Evolutionary conservation across 2,797 vertebrate genomes (phyloP).

Genomic region (Bufotes viridis): DNA sequence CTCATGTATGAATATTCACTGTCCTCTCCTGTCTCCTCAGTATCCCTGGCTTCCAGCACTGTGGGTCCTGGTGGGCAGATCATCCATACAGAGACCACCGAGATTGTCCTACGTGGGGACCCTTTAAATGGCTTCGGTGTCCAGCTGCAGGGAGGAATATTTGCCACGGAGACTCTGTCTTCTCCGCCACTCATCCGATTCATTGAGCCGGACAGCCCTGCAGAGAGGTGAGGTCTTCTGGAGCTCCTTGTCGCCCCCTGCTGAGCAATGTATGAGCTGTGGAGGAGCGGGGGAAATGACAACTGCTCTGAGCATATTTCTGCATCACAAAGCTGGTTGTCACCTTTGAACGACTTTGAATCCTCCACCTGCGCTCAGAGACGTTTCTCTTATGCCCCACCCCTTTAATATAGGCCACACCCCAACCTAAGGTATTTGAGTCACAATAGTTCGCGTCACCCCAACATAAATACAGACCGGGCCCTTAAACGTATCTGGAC

Average conservation of each 20-base stretch:
- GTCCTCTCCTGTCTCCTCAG: constrained; percentile 67
- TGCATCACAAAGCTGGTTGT: too few relatives aligned
- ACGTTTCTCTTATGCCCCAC: too few relatives aligned
- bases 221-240: constrained; percentile 85
- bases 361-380: too few relatives aligned
- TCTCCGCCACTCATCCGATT: constrained; percentile 92
- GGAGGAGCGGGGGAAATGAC: not conserved
- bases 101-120: constrained; percentile 88
- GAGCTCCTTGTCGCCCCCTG: not conserved
- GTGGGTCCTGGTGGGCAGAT: constrained; percentile 95
- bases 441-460: too few relatives aligned
- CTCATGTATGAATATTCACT: not conserved
- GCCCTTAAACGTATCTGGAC: too few relatives aligned
- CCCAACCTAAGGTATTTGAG: too few relatives aligned
- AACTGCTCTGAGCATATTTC: too few relatives aligned
- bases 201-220: constrained; percentile 95
- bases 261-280: not conserved
- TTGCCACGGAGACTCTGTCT: constrained; percentile 92
- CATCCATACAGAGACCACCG: constrained; percentile 90
- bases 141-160: constrained; percentile 97
- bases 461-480: too few relatives aligned
- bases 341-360: too few relatives aligned
- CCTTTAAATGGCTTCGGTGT: constrained; percentile 94
- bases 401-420: too few relatives aligned
- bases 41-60: constrained; percentile 91